Conservation (phyloP, 2,888 invertebrate genomes). For the Cosmia trapezina region DNA sequence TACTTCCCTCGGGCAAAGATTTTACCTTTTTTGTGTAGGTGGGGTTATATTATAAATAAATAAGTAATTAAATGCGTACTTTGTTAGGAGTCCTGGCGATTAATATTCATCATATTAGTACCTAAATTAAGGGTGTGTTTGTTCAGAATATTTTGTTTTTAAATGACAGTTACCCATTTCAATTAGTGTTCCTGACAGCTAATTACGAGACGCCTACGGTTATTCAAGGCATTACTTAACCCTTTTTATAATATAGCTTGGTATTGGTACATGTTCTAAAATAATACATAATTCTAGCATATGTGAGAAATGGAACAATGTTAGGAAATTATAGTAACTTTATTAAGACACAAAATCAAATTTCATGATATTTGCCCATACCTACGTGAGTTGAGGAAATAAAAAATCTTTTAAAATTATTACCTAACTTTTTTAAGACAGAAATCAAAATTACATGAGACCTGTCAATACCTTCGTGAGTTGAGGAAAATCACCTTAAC, state of each 20-base stretch:
- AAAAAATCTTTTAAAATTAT: background rate
- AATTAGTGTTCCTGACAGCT: background rate
- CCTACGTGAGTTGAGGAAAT: no score
- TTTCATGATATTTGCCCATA: no score
- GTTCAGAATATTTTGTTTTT: slow-evolving; percentile 5
- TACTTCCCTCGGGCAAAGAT: slow-evolving; percentile 14
- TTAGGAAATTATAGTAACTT: no score
- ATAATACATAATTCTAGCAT: background rate
- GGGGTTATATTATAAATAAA: background rate
- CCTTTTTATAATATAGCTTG: background rate
- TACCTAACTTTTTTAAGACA: background rate
- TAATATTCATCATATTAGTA: background rate
- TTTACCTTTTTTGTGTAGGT: background rate
- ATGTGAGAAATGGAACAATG: background rate
- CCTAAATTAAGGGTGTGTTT: slow-evolving; percentile 16
- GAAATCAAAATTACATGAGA: background rate
- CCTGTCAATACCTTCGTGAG: background rate
- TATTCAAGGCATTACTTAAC: background rate
- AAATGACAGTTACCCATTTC: background rate
- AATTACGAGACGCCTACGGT: background rate
- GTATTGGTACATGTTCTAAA: background rate
- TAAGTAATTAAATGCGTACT: slow-evolving; percentile 17
- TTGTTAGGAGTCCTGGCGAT: background rate
- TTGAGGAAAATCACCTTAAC: background rate
- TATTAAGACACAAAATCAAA: no score